Evolutionary conservation across 2,888 invertebrate genomes (phyloP).

Genomic region (Baronia brevicornis): DNA sequence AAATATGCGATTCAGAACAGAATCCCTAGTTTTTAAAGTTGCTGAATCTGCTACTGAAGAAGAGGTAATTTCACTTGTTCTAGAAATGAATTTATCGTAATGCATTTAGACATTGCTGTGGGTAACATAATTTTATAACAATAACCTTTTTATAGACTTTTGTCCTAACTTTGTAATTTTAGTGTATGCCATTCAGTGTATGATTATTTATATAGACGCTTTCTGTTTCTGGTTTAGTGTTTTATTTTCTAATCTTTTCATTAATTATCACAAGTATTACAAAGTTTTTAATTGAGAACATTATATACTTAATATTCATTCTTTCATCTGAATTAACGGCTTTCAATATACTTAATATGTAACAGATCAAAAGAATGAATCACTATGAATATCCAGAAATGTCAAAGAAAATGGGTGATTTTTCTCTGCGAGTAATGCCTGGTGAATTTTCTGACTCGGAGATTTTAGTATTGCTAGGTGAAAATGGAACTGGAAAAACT

Average conservation of each 20-base stretch:
- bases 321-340: no score
- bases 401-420: constrained; percentile 88
- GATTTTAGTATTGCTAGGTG: constrained; percentile 96
- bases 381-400: constrained; percentile 97
- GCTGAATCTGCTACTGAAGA: constrained; percentile 98
- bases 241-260: no score
- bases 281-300: no score
- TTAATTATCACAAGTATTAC: no score
- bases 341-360: no score
- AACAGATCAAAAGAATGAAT: constrained; percentile 90
- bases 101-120: background rate
- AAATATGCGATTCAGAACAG: constrained; percentile 98
- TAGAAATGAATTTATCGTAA: no score
- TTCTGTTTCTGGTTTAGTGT: no score
- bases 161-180: constrained; percentile 1
- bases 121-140: background rate
- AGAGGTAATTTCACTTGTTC: no score
- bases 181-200: no score
- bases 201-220: no score
- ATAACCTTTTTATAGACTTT: background rate
- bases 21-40: constrained; percentile 97
- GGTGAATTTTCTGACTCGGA: constrained; percentile 99
- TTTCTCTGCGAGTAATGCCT: constrained; percentile 85
- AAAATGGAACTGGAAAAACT: constrained; percentile 99
- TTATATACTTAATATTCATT: no score